Evolutionary conservation across 1,140 invertebrate genomes (phyloP), one percentile per base, ranked within the genome.

Genomic region (Papilio polyxenes): DNA sequence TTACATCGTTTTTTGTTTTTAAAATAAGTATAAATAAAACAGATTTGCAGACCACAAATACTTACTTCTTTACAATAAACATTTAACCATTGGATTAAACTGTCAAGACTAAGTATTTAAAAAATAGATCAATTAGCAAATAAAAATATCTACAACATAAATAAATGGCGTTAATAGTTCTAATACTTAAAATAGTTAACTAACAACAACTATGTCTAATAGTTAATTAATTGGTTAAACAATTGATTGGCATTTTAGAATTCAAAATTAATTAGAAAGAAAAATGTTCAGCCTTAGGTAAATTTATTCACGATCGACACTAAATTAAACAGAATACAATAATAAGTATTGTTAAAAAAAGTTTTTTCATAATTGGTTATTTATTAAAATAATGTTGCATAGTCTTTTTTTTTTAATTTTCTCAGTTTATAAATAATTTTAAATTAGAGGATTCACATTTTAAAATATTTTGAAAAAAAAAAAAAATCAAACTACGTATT

Each of bases 61-160:
- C 40, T 3, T 2, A 44, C 7, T 44, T 44, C 40, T 44, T 6
- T 44, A 44, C 40, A 44, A 44, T 44, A 20, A 53, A 17, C 51
- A 53, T 59, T 20, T 59, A 59, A 59, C n/a, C 56, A 59, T n/a
- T 59, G n/a, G 20, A 23, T 65, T 65, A 31, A 65, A 65, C 4
- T 65, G 56, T 59, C 62, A 37, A 3, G 10, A 3, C 62, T 31
- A 31, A 10, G 23, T 65, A 31, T 65, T 65, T 65, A 11, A 31
- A 65, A 31, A 65, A 65, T n/a, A 65, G 62, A 65, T 65, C 23
- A 10, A 65, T 65, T 31, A 65, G n/a, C 5, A 65, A 65, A 65
- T 65, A 65, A 65, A 65, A 65, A 65, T 23, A 65, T 31, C 11
- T 31, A 6, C 3, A 1, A 13, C 2, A 31, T 65, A 65, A 65